Evolutionary conservation across 2,888 invertebrate species (phyloP).

Genomic region (Acronicta alni): DNA sequence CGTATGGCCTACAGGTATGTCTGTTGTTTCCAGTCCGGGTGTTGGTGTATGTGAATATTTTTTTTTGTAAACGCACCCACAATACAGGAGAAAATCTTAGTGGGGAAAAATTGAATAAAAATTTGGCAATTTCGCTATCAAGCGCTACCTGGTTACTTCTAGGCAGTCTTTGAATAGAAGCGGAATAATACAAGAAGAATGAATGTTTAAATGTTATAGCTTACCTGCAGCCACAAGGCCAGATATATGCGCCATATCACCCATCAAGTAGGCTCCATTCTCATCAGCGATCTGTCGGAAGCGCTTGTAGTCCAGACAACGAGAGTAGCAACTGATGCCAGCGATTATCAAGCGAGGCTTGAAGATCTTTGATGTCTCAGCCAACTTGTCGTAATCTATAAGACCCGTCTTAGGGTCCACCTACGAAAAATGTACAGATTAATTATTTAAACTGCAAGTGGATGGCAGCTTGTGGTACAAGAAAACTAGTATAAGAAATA

Average conservation of each 20-base stretch:
- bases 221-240: slow-evolving; percentile 96
- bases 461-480: neutral
- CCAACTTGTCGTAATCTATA: slow-evolving; percentile 97
- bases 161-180: too few species aligned
- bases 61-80: too few species aligned
- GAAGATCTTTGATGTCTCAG: slow-evolving; percentile 95
- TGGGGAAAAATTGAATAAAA: too few species aligned
- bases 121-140: too few species aligned
- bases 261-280: slow-evolving; percentile 95
- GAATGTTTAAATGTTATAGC: neutral
- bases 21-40: too few species aligned
- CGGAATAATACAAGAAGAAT: too few species aligned
- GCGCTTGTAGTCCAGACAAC: slow-evolving; percentile 96
- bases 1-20: too few species aligned
- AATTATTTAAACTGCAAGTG: neutral
- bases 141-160: too few species aligned
- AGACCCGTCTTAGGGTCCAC: slow-evolving; percentile 94
- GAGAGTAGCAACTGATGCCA: slow-evolving; percentile 97
- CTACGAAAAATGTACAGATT: slow-evolving; percentile 69
- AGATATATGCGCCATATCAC: slow-evolving; percentile 99
- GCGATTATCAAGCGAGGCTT: slow-evolving; percentile 98
- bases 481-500: too few species aligned
- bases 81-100: too few species aligned
- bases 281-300: slow-evolving; percentile 96
- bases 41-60: too few species aligned